A percentile compares a stretch with the other conserved stretches of the same genome.
phyloP scores from a whole-genome alignment of 2,797 vertebrate genomes.

The Brotula barbata region DNA sequence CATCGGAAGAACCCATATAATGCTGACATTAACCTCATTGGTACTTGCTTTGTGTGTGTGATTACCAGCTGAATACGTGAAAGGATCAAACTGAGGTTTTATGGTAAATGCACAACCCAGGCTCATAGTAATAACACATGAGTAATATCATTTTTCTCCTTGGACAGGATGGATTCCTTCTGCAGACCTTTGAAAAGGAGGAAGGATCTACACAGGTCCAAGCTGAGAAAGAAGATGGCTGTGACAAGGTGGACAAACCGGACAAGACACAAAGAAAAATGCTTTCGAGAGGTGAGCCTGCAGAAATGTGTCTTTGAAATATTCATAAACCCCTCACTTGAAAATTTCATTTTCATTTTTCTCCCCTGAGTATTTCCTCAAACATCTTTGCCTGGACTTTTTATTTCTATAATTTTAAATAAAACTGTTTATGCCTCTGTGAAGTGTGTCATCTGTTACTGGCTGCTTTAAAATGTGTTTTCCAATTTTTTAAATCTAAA shows the following conservation, averaged over 20 bases:
- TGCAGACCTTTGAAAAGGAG: constrained; percentile 63
- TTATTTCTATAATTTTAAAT: neutral
- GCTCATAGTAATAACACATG: too few species aligned
- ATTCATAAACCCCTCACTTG: neutral
- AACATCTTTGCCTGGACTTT: neutral
- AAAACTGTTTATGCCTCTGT: too few species aligned
- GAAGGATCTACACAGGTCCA: constrained; percentile 57
- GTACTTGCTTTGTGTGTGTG: neutral
- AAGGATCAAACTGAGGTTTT: neutral
- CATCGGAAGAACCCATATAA: constrained; percentile 13
- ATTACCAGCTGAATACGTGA: neutral
- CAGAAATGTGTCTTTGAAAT: neutral
- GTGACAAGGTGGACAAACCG: constrained; percentile 62
- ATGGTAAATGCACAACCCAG: too few species aligned
- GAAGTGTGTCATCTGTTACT: neutral
- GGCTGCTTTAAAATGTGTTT: neutral
- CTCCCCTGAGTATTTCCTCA: too few species aligned
- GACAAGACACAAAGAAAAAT: constrained; percentile 65
- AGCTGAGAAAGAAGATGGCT: constrained; percentile 60
- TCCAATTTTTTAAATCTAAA: too few species aligned
- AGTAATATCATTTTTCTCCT: neutral
- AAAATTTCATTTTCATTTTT: neutral
- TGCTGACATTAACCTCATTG: constrained; percentile 3
- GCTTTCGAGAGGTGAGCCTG: constrained; percentile 70
- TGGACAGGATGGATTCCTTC: constrained; percentile 65